Evolutionary conservation across 2,888 invertebrate species (phyloP).

Genomic region (Pachliopta kotzebuea): DNA sequence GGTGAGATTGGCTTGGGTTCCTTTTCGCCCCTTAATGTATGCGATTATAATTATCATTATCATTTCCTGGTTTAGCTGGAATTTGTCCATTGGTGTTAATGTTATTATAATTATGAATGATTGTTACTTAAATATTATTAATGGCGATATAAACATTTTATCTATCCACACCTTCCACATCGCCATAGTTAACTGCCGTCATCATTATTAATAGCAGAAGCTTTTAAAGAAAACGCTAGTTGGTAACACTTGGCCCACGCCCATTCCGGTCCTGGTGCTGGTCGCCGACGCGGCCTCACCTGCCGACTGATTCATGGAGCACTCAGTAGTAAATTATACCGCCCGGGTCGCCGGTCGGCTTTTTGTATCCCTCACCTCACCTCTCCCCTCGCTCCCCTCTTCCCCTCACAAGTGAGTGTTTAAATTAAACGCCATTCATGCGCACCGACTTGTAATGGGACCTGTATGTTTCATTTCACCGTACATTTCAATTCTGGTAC

Average conservation of each 20-base stretch:
- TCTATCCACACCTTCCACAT: too few species aligned
- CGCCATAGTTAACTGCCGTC: too few species aligned
- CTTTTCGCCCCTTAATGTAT: too few species aligned
- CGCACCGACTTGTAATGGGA: slow-evolving; percentile 46
- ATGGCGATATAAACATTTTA: too few species aligned
- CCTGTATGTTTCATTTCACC: slow-evolving; percentile 35
- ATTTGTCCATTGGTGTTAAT: too few species aligned
- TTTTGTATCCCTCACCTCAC: slow-evolving; percentile 36
- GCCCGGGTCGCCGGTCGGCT: slow-evolving; percentile 44
- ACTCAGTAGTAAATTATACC: slow-evolving; percentile 45
- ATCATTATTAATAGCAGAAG: too few species aligned
- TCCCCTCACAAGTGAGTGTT: slow-evolving; percentile 44
- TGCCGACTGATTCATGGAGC: slow-evolving; percentile 48
- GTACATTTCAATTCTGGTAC: slow-evolving; percentile 29
- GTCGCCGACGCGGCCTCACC: slow-evolving; percentile 43
- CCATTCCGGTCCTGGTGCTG: slow-evolving; percentile 36
- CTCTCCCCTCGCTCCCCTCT: slow-evolving; percentile 1
- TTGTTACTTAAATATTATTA: too few species aligned
- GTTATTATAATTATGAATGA: too few species aligned
- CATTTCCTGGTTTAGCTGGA: too few species aligned
- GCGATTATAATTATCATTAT: too few species aligned
- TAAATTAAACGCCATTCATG: slow-evolving; percentile 59
- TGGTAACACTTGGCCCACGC: slow-evolving; percentile 30
- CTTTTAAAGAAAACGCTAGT: background rate
- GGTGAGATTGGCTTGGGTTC: too few species aligned